These are phyloP conservation scores for Nomada lathburiana DNA, from an alignment of 2,888 invertebrate genomes.

Conservation along the genomic window DNA sequence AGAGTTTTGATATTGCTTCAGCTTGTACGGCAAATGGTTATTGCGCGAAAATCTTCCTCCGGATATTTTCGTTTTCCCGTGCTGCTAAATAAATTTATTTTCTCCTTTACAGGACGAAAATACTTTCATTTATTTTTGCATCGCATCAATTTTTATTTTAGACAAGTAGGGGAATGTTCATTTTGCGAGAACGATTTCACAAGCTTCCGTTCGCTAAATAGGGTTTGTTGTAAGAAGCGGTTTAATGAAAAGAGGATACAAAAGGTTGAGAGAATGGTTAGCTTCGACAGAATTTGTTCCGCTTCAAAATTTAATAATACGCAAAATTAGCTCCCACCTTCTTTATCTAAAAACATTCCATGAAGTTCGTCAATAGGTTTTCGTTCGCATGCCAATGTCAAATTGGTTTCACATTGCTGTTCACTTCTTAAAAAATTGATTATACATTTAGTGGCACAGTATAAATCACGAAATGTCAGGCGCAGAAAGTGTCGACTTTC, in stretches of 20 bases:
- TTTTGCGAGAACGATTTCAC: background rate
- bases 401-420: no score
- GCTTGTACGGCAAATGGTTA: background rate
- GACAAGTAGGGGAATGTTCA: no score
- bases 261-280: background rate
- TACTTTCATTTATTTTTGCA: no score
- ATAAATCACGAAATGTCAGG: background rate
- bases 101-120: no score
- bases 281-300: background rate
- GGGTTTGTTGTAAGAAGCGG: background rate
- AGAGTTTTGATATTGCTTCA: slow-evolving; percentile 1
- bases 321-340: no score
- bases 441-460: no score
- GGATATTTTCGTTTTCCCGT: background rate
- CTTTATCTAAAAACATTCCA: background rate
- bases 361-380: no score
- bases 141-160: no score
- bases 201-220: background rate
- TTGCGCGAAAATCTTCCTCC: background rate
- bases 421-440: no score
- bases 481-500: slow-evolving; percentile 14
- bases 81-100: background rate
- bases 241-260: background rate
- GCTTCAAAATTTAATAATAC: slow-evolving; percentile 1
- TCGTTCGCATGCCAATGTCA: background rate